Percentiles rank a stretch among this genome's conserved stretches.
Conservation (phyloP, 2,797 vertebrate species). For the Gallinago stenura region DNA sequence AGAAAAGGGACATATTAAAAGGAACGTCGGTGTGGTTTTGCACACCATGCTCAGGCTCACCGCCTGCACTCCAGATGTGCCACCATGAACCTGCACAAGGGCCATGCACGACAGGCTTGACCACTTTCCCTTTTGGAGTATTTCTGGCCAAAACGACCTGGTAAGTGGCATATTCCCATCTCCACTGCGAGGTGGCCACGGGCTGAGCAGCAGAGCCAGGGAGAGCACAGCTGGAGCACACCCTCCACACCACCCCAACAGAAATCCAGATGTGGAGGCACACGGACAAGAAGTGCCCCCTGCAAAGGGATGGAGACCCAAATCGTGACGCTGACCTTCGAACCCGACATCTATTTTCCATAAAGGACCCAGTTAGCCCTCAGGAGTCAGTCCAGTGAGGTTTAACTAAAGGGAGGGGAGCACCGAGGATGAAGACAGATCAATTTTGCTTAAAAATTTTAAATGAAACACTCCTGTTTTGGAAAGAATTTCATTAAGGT, state of each 20-base stretch:
- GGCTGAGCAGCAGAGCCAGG: background rate
- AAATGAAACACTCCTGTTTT: constrained; percentile 76
- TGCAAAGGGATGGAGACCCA: background rate
- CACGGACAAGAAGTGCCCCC: background rate
- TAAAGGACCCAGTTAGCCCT: background rate
- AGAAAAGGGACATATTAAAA: background rate
- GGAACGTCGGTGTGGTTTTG: accelerated
- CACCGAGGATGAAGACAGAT: constrained; percentile 40
- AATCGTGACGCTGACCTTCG: background rate
- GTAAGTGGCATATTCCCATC: background rate
- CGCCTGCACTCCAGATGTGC: background rate
- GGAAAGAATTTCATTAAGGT: constrained; percentile 78
- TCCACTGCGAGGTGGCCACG: accelerated
- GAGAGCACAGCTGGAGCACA: accelerated
- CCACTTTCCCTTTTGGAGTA: background rate
- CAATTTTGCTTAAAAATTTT: constrained; percentile 64
- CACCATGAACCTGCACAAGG: accelerated
- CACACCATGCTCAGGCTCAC: background rate
- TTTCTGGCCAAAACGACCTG: background rate
- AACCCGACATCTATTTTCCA: background rate
- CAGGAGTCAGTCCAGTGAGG: accelerated
- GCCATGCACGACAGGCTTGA: accelerated
- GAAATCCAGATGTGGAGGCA: background rate
- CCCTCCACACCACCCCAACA: background rate
- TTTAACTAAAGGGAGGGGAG: background rate